phyloP scores from a whole-genome alignment of 2,797 vertebrate species.

The Babyrousa celebensis region DNA sequence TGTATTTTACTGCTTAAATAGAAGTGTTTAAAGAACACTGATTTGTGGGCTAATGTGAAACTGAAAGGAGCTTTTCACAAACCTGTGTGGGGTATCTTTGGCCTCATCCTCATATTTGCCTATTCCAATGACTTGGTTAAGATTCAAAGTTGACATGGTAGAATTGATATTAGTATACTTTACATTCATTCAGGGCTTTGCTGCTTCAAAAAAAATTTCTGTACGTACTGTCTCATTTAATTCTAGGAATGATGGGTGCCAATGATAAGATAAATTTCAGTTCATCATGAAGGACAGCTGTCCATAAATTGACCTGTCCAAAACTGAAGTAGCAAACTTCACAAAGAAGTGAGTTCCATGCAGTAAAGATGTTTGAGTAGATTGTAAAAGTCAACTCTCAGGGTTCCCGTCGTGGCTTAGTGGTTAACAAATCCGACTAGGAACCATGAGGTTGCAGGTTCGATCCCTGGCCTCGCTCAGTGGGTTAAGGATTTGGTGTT shows the following conservation, averaged over 20 bases:
- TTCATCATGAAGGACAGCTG: neutral
- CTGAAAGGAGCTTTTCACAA: neutral
- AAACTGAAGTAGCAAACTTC: constrained; percentile 17
- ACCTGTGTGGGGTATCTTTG: neutral
- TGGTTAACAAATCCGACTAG: too few species aligned
- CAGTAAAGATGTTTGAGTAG: neutral
- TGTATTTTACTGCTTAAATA: constrained; percentile 21
- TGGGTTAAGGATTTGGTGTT: too few species aligned
- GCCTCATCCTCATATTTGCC: neutral
- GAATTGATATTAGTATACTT: neutral
- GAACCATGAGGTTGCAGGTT: too few species aligned
- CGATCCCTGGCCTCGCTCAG: too few species aligned
- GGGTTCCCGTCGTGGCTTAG: too few species aligned
- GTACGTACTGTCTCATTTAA: neutral
- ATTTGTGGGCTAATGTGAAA: neutral
- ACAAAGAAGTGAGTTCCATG: constrained; percentile 29
- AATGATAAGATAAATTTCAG: constrained; percentile 47
- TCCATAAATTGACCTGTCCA: constrained; percentile 14
- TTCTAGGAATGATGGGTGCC: constrained; percentile 1
- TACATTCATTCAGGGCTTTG: constrained; percentile 23
- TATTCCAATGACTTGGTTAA: neutral
- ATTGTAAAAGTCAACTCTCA: neutral
- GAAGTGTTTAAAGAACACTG: constrained; percentile 14
- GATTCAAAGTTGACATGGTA: neutral
- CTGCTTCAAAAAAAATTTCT: neutral